phyloP scores from a whole-genome alignment of 2,797 vertebrate genomes.

The Strix occidentalis region DNA sequence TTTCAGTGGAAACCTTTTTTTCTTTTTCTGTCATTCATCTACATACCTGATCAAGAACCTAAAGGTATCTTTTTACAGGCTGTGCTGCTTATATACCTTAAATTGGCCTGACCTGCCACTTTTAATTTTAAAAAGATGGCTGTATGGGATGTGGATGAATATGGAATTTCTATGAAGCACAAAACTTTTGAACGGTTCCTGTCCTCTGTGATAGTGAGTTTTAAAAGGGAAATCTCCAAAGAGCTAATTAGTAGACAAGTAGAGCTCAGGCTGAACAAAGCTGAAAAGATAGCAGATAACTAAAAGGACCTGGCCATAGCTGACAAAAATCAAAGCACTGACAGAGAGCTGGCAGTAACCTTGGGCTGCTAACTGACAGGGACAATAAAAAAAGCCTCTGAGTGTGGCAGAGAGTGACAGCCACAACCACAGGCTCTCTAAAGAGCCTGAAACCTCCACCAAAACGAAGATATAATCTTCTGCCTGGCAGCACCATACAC shows the following conservation, averaged over 20 bases:
- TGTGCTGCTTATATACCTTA: constrained; percentile 76
- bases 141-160: constrained; percentile 80
- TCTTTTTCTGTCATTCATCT: constrained; percentile 72
- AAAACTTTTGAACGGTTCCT: constrained; percentile 87
- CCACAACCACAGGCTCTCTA: constrained; percentile 64
- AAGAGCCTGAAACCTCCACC: constrained; percentile 66
- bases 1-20: constrained; percentile 64
- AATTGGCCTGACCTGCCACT: constrained; percentile 85
- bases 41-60: constrained; percentile 78
- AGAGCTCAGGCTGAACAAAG: constrained; percentile 94
- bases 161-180: constrained; percentile 84
- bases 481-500: constrained; percentile 44
- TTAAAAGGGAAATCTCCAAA: constrained; percentile 99
- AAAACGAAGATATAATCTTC: constrained; percentile 66
- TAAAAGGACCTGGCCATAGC: constrained; percentile 91
- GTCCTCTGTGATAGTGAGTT: constrained; percentile 87
- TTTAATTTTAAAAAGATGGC: constrained; percentile 82
- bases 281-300: constrained; percentile 87
- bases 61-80: constrained; percentile 67
- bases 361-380: constrained; percentile 91
- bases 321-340: constrained; percentile 91
- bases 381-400: constrained; percentile 87
- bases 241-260: constrained; percentile 99
- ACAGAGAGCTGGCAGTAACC: constrained; percentile 90
- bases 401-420: constrained; percentile 80